Evolutionary conservation across 2,113 vertebrate species (phyloP).

Genomic region (Rhabdomys dilectus): DNA sequence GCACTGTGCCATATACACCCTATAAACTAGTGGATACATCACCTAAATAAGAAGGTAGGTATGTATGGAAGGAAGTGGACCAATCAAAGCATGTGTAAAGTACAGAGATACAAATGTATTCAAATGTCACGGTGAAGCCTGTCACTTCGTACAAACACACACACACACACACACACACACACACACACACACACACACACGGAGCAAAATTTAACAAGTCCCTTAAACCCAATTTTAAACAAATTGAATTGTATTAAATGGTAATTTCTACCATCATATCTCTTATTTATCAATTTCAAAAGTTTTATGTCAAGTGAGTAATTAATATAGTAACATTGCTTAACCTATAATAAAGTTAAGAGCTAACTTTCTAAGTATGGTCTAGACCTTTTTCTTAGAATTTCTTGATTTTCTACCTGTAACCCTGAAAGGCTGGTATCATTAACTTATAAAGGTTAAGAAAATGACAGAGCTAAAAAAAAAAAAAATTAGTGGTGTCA

Average conservation of each 20-base stretch:
- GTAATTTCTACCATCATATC: neutral
- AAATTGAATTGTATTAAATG: neutral
- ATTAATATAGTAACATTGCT: constrained; percentile 34
- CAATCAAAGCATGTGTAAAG: too few species aligned
- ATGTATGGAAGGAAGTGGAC: neutral
- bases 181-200: too few species aligned
- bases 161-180: too few species aligned
- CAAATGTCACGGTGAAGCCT: neutral
- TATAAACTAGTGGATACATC: neutral
- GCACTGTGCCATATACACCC: neutral
- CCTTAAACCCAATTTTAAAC: neutral
- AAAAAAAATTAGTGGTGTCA: neutral
- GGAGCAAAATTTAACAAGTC: neutral
- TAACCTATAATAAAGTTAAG: constrained; percentile 5
- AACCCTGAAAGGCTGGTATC: neutral
- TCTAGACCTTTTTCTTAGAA: neutral
- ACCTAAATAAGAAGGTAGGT: neutral
- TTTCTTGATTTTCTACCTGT: neutral
- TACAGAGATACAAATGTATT: neutral
- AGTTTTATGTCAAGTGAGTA: neutral
- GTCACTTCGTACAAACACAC: neutral
- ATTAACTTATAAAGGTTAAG: neutral
- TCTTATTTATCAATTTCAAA: neutral
- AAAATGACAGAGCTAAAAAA: neutral
- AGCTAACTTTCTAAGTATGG: neutral